phyloP scores from a whole-genome alignment of 2,888 invertebrate genomes.

The Drosophila ezoana region DNA sequence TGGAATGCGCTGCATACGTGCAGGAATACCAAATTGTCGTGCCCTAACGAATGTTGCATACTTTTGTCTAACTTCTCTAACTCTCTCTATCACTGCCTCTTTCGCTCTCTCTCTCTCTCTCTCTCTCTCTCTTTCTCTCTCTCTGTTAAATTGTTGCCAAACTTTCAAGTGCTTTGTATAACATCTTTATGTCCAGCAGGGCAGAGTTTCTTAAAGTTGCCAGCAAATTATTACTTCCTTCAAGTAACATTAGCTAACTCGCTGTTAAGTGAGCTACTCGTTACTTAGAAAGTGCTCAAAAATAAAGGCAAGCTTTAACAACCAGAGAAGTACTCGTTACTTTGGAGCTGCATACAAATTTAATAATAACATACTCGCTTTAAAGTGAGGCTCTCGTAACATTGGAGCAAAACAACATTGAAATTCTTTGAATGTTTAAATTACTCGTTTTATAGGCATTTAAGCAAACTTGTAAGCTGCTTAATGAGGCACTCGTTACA shows the following conservation, averaged over 20 bases:
- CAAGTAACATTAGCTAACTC: background rate
- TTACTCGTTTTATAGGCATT: background rate
- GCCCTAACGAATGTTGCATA: constrained; percentile 35
- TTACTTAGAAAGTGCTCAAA: background rate
- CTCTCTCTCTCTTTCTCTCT: background rate
- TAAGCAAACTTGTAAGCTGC: background rate
- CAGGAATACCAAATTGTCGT: constrained; percentile 44
- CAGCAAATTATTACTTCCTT: background rate
- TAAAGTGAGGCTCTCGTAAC: background rate
- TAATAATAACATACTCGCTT: background rate
- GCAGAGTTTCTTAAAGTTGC: background rate
- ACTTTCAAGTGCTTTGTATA: constrained; percentile 22
- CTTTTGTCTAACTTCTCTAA: constrained; percentile 1
- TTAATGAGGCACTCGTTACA: background rate
- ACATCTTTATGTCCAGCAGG: constrained; percentile 4
- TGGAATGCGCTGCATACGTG: constrained; percentile 57
- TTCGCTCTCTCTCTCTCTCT: background rate
- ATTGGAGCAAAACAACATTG: no score
- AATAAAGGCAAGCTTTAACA: background rate
- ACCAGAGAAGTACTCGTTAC: background rate
- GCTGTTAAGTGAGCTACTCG: background rate
- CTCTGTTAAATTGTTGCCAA: constrained; percentile 31
- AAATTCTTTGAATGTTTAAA: background rate
- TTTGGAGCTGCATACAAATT: background rate
- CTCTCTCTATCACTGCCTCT: background rate